These are phyloP conservation scores for Calephelis nemesis DNA, from an alignment of 1,140 invertebrate genomes.

Conservation along the genomic window DNA sequence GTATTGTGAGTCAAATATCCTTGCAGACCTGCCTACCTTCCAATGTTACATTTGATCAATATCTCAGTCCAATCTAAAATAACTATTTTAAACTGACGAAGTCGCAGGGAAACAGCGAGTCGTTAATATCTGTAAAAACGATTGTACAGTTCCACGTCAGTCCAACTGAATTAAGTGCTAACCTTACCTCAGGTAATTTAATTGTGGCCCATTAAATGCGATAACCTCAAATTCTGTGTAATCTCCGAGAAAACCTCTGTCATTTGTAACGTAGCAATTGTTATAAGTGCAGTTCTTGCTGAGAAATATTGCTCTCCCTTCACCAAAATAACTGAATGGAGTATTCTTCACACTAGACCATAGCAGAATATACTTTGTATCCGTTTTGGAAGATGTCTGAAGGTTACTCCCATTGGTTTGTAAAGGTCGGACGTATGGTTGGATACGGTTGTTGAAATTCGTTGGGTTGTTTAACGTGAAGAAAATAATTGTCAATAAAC, in stretches of 20 bases:
- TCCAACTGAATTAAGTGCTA: no score
- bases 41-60: no score
- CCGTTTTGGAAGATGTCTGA: background rate
- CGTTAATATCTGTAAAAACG: no score
- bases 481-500: background rate
- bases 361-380: constrained; percentile 45
- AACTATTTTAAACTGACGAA: no score
- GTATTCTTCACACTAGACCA: constrained; percentile 41
- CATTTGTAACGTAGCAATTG: constrained; percentile 50
- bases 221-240: constrained; percentile 43
- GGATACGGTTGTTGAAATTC: background rate
- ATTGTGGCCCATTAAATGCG: constrained; percentile 45
- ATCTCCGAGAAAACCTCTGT: constrained; percentile 36
- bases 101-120: no score
- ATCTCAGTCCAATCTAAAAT: no score
- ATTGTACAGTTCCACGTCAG: no score
- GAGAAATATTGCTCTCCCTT: constrained; percentile 39
- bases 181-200: constrained; percentile 21
- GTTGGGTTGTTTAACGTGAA: background rate
- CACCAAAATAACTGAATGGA: constrained; percentile 45
- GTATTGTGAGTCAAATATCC: no score
- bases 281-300: constrained; percentile 41
- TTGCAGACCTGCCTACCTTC: no score
- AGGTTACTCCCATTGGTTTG: background rate
- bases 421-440: background rate